Percentiles rank a stretch among this genome's conserved stretches.
Conservation (phyloP, 30 jellyfish, hydroid and myxozoan species). For the Phacellophora camtschatica region DNA sequence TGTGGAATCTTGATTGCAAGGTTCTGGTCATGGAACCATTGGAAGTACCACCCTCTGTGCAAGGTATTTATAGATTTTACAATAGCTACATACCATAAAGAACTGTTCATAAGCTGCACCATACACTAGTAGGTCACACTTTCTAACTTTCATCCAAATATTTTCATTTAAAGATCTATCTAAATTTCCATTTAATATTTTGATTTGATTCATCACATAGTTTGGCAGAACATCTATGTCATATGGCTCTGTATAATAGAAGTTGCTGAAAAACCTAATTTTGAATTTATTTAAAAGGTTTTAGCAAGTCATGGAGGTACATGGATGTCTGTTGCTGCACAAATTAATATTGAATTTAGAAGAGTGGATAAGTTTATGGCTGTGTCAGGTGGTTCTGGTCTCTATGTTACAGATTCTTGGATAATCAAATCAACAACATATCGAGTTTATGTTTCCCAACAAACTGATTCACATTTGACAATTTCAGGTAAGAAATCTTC, state of each 20-base stretch:
- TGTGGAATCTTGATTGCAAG: slow-evolving; percentile 49
- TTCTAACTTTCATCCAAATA: no score
- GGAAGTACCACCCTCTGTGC: slow-evolving; percentile 84
- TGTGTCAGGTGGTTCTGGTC: slow-evolving; percentile 76
- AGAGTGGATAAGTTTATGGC: slow-evolving; percentile 82
- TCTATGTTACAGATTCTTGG: slow-evolving; percentile 96
- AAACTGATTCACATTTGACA: slow-evolving; percentile 85
- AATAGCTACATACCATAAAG: no score
- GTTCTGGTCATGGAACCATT: slow-evolving; percentile 72
- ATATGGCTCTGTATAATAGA: no score
- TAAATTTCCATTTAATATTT: no score
- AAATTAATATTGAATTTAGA: slow-evolving; percentile 81
- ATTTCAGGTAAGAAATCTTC: slow-evolving; percentile 18
- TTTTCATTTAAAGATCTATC: no score
- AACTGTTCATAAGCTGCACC: no score
- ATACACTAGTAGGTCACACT: no score
- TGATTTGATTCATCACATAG: no score
- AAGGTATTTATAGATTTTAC: slow-evolving; percentile 16
- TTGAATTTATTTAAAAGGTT: no score
- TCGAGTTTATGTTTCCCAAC: slow-evolving; percentile 71
- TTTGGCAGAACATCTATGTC: no score
- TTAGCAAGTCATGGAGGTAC: slow-evolving; percentile 79
- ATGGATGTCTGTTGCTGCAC: slow-evolving; percentile 94
- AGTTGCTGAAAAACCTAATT: no score
- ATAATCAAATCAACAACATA: slow-evolving; percentile 73